Conservation (phyloP, 2,113 vertebrate genomes). For the Pseudopipra pipra region DNA sequence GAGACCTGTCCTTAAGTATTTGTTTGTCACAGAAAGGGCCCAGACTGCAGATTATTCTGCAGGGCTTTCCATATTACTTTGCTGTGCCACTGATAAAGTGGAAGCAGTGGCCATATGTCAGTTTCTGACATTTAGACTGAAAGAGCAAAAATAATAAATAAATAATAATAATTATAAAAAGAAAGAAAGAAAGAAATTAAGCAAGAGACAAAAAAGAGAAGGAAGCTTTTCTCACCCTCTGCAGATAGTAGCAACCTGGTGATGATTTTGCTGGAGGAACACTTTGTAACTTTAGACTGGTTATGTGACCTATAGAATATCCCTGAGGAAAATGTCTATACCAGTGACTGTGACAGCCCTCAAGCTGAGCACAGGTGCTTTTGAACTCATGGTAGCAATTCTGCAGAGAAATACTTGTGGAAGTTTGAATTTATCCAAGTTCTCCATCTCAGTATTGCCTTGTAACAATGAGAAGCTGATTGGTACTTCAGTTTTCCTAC, state of each 20-base stretch:
- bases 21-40: background rate
- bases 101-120: background rate
- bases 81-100: background rate
- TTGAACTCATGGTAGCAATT: background rate
- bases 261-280: background rate
- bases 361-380: background rate
- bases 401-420: background rate
- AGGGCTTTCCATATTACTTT: background rate
- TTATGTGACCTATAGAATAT: background rate
- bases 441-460: background rate
- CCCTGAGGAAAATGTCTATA: background rate
- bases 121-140: background rate
- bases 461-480: background rate
- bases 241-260: background rate
- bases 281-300: background rate
- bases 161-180: background rate
- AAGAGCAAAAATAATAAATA: background rate
- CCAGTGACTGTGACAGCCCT: background rate
- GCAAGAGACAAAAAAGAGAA: background rate
- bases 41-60: background rate
- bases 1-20: conserved; percentile 12
- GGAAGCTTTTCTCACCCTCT: background rate
- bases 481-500: background rate
- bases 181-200: background rate
- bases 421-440: background rate